Evolutionary conservation across 2,797 vertebrate species (phyloP).

Genomic region (Pipistrellus nathusii): DNA sequence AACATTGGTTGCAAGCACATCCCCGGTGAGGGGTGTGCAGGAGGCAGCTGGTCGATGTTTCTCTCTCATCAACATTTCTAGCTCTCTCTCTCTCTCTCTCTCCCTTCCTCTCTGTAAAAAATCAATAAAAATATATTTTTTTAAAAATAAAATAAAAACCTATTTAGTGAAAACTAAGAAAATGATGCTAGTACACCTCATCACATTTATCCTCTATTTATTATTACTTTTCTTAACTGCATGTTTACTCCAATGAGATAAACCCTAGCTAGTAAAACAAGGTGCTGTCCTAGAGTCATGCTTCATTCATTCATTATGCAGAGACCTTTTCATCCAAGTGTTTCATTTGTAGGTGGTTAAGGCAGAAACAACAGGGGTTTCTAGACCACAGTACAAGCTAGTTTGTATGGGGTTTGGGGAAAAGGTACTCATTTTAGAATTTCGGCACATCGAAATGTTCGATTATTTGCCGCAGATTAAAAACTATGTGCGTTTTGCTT

Average conservation of each 20-base stretch:
- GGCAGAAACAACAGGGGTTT: neutral
- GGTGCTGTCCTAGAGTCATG: neutral
- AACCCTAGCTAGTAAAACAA: neutral
- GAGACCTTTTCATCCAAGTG: neutral
- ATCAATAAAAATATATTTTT: neutral
- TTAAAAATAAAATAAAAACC: neutral
- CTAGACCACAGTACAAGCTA: neutral
- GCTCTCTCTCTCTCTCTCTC: too few species aligned
- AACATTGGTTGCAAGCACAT: too few species aligned
- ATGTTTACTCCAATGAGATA: neutral
- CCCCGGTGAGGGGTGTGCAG: too few species aligned
- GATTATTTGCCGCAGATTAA: neutral
- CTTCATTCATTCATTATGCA: neutral
- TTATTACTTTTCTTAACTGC: constrained; percentile 23
- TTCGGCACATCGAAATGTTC: neutral
- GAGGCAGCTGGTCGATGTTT: too few species aligned
- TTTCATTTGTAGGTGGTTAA: neutral
- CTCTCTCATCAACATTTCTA: too few species aligned
- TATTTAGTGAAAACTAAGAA: constrained; percentile 14
- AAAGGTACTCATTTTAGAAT: neutral
- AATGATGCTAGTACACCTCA: neutral
- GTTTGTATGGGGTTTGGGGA: neutral
- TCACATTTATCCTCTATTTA: neutral
- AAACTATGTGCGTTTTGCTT: neutral
- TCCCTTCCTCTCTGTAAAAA: too few species aligned